Evolutionary conservation across 1,140 invertebrate species (phyloP), one percentile per base, ranked within the genome.

Genomic region (Agraylea sexmaculata): DNA sequence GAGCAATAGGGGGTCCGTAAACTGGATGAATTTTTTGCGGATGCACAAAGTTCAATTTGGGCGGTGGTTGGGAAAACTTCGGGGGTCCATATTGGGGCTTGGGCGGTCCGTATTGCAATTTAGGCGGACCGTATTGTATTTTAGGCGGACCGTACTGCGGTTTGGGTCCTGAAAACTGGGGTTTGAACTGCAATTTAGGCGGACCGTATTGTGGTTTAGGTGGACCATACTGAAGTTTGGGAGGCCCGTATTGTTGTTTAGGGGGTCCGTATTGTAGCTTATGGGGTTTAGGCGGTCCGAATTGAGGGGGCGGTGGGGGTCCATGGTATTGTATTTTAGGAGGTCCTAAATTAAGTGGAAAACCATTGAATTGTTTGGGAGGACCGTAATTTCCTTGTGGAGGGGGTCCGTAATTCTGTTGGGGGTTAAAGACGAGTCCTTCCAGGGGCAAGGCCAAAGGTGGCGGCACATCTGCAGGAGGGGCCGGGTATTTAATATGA

Each of bases 1-100:
- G 59, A 2, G 60, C 60, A 42, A 64, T 55, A 2, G 73, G 72
- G 1, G 61, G 60, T 11, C 69, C 71, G 42, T 71, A 70, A 19
- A 44, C 52, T 4, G 52, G 49, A 18, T 54, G 45, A 0, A 59
- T 60, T 15, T 57, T 57, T 4, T 62, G 59, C 37, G 62, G 58
- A 15, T 58, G 59, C n/a, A 58, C 57, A 32, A 60, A 61, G 31
- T 47, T 32, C 10, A 46, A 42, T 53, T 71, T 63, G 1, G 64
- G 66, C 8, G 59, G 62, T 18, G 60, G 57, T 33, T 65, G 66
- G 11, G 56, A 37, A 2, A 51, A 51, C 49, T 64, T 64, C 13
- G 64, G 57, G 12, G 57, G 58, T 6, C 57, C 57, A 37, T 56
- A 54, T 13, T 47, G 23, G 43, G 2, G 52, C 17, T 52, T 52